A percentile compares a stretch with the other conserved stretches of the same genome.
phyloP scores from a whole-genome alignment of 2,113 vertebrate genomes.

The Ceuthmochares aereus region DNA sequence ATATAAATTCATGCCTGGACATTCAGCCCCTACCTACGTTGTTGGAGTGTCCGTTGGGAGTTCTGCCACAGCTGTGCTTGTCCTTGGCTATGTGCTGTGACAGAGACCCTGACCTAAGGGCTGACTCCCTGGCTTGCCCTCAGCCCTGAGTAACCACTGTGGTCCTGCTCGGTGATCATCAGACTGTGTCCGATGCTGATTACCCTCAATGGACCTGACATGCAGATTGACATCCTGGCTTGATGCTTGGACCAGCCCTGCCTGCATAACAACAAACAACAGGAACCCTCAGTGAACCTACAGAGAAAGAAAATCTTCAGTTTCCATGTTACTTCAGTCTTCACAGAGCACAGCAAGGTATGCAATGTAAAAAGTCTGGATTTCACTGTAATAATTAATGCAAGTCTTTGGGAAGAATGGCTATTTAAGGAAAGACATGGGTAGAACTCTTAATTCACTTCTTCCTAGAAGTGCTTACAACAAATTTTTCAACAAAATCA shows the following conservation, averaged over 20 bases:
- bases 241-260: not conserved
- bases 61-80: not conserved
- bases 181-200: not conserved
- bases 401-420: not conserved
- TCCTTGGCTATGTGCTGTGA: not conserved
- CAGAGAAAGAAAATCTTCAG: not conserved
- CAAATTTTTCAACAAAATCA: not conserved
- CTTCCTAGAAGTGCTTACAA: not conserved
- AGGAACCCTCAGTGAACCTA: not conserved
- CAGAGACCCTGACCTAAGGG: too few relatives aligned
- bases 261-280: not conserved
- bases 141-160: not conserved
- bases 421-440: not conserved
- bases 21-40: fast-evolving
- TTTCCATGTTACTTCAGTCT: not conserved
- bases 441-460: not conserved
- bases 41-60: too few relatives aligned
- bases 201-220: not conserved
- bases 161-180: not conserved
- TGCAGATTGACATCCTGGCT: not conserved
- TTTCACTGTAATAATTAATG: not conserved
- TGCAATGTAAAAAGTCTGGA: not conserved
- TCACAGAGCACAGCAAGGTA: not conserved
- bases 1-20: not conserved
- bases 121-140: not conserved